These are phyloP conservation scores for Taurulus bubalis DNA, from an alignment of 2,113 vertebrate genomes.

Conservation along the genomic window DNA sequence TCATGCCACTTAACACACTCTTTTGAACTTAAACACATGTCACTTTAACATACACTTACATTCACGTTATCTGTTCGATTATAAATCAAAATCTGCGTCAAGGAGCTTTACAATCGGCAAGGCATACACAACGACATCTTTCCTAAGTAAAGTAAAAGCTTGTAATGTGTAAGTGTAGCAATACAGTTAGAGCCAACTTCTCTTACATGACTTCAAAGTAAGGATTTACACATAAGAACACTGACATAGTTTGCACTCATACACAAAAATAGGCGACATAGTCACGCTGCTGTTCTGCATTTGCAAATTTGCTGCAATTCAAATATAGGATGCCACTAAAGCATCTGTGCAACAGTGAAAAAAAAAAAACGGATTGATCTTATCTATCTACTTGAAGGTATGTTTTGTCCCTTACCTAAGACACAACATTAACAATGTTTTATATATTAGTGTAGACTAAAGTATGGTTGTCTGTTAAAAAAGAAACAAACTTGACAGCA, in stretches of 20 bases:
- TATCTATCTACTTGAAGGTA: constrained; percentile 22
- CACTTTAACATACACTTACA: no score
- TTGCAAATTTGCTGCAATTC: constrained; percentile 51
- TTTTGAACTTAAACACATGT: no score
- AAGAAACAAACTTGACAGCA: constrained; percentile 4
- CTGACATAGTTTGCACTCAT: not conserved
- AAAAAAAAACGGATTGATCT: not conserved
- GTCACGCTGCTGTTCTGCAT: not conserved
- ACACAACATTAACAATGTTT: not conserved
- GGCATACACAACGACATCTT: not conserved
- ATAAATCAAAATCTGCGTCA: not conserved
- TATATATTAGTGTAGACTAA: not conserved
- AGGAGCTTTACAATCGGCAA: not conserved
- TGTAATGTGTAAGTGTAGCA: not conserved
- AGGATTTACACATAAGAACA: not conserved
- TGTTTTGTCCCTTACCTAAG: not conserved
- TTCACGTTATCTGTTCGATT: no score
- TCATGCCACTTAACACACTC: no score
- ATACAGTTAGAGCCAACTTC: not conserved
- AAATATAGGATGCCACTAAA: constrained; percentile 7
- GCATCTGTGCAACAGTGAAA: constrained; percentile 37
- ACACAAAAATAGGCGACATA: not conserved
- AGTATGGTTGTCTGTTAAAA: not conserved
- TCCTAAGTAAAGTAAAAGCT: not conserved
- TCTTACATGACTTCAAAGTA: not conserved